These are phyloP conservation scores for Condylura cristata DNA, from an alignment of 2,113 vertebrate genomes.

Conservation along the genomic window DNA sequence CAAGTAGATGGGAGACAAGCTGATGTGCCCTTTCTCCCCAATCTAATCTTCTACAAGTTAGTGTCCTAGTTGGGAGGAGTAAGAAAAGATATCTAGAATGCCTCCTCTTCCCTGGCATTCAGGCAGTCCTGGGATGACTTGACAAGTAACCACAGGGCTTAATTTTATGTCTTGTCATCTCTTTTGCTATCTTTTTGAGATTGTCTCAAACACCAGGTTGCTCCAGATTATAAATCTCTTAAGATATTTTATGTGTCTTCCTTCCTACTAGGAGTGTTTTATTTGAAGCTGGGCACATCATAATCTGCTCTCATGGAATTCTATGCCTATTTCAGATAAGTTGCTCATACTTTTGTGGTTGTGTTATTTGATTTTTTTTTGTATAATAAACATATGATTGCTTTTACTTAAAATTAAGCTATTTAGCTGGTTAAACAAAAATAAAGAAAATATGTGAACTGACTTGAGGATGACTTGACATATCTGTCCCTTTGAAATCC, in stretches of 20 bases:
- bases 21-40: not conserved
- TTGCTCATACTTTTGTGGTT: not conserved
- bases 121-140: not conserved
- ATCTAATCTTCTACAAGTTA: not conserved
- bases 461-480: constrained; percentile 17
- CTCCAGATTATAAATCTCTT: not conserved
- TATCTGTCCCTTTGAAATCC: constrained; percentile 53
- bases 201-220: not conserved
- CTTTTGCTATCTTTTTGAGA: not conserved
- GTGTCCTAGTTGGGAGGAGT: not conserved
- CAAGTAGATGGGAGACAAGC: not conserved
- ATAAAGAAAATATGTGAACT: not conserved
- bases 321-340: not conserved
- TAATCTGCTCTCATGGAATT: not conserved
- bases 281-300: not conserved
- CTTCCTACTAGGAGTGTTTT: not conserved
- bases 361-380: constrained; percentile 7
- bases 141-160: not conserved
- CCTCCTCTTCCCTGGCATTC: not conserved
- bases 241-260: not conserved
- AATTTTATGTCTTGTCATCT: not conserved
- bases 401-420: not conserved
- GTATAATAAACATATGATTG: not conserved
- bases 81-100: too few species aligned
- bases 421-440: not conserved